phyloP scores from a whole-genome alignment of 2,797 vertebrate genomes.

The Rhabdophis nuchalis region DNA sequence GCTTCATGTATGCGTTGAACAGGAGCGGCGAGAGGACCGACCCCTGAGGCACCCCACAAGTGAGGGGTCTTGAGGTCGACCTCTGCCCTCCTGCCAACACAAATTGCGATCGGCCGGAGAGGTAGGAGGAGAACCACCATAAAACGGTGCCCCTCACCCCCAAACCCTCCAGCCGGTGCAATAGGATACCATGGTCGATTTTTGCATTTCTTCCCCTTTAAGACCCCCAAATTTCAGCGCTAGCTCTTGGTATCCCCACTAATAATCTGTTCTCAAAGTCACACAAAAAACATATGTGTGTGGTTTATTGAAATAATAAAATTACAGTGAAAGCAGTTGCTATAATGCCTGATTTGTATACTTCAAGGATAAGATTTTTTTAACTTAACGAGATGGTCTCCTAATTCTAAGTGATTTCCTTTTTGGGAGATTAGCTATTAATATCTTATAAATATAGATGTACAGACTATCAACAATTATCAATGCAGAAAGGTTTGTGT shows the following conservation, averaged over 20 bases:
- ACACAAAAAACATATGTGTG: background rate
- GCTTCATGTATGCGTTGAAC: no score
- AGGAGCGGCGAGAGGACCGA: no score
- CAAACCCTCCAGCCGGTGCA: no score
- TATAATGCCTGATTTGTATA: background rate
- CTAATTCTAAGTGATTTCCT: background rate
- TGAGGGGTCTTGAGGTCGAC: no score
- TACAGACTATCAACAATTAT: background rate
- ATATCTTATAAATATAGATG: background rate
- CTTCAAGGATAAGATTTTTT: background rate
- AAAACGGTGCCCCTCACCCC: no score
- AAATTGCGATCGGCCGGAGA: no score
- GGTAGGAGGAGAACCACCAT: no score
- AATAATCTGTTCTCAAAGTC: background rate
- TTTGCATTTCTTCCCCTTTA: background rate
- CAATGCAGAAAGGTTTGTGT: background rate
- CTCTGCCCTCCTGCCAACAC: no score
- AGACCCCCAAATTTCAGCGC: background rate
- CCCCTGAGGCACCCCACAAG: no score
- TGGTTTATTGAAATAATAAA: constrained; percentile 7
- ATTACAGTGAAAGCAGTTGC: background rate
- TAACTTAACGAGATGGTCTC: background rate
- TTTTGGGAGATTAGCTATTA: background rate
- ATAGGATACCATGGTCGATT: no score
- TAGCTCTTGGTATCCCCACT: background rate